Percentiles rank a stretch among this genome's conserved stretches.
Evolutionary conservation across 1,140 invertebrate genomes (phyloP).

Genomic region (Trissolcus basalis): DNA sequence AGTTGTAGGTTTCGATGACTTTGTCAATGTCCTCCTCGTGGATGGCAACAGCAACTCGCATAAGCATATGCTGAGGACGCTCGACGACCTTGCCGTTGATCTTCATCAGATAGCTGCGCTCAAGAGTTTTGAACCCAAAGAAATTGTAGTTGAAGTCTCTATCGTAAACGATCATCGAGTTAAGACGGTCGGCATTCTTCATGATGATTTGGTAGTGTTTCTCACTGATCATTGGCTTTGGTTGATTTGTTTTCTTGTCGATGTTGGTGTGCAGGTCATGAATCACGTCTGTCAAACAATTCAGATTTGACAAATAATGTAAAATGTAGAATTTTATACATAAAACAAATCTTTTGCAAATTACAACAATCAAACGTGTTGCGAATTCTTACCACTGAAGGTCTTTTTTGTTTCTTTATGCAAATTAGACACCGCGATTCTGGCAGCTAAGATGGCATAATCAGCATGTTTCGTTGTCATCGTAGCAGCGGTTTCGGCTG

Average conservation of each 20-base stretch:
- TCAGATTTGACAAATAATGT: too few relatives aligned
- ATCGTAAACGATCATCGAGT: constrained; percentile 98
- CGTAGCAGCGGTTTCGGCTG: constrained; percentile 96
- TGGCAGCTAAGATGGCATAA: constrained; percentile 95
- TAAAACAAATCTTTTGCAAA: too few relatives aligned
- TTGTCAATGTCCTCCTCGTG: constrained; percentile 95
- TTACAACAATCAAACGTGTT: too few relatives aligned
- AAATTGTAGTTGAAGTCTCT: constrained; percentile 98
- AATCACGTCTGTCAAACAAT: constrained; percentile 97
- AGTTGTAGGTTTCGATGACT: constrained; percentile 97
- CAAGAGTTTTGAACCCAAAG: constrained; percentile 99
- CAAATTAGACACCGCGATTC: constrained; percentile 97
- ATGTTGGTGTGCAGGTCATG: constrained; percentile 88
- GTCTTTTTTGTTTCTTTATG: constrained; percentile 97
- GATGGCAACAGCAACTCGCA: constrained; percentile 98
- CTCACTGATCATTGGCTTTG: constrained; percentile 90
- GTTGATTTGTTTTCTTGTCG: constrained; percentile 81
- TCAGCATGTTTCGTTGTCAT: constrained; percentile 98
- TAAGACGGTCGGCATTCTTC: constrained; percentile 90
- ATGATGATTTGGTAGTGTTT: constrained; percentile 89
- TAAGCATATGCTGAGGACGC: constrained; percentile 98
- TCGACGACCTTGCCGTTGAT: constrained; percentile 96
- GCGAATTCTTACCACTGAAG: constrained; percentile 86
- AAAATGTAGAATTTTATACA: too few relatives aligned
- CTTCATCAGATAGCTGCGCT: constrained; percentile 95